These are phyloP conservation scores for Dinothrombium tinctorium DNA, from an alignment of 1,140 invertebrate genomes.

Conservation along the genomic window DNA sequence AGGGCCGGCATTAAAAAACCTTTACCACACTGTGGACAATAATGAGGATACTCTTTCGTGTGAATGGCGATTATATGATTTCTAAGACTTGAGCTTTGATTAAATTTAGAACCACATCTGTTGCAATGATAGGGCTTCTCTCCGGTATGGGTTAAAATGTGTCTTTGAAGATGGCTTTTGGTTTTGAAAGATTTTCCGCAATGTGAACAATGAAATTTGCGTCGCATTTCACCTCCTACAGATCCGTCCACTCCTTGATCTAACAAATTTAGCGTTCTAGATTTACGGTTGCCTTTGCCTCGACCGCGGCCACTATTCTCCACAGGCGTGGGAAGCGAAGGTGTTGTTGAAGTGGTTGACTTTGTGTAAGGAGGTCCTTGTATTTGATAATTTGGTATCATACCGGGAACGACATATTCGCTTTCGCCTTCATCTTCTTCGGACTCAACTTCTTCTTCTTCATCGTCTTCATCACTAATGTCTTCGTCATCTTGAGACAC, in stretches of 20 bases:
- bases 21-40: constrained; percentile 10
- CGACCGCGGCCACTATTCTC: background rate
- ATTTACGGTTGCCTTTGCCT: constrained; percentile 13
- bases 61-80: constrained; percentile 15
- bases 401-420: background rate
- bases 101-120: constrained; percentile 12
- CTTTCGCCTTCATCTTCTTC: constrained; percentile 4
- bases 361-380: constrained; percentile 8
- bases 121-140: constrained; percentile 14
- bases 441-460: constrained; percentile 7
- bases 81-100: constrained; percentile 12
- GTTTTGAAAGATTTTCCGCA: constrained; percentile 14
- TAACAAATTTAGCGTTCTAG: constrained; percentile 8
- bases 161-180: constrained; percentile 13
- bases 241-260: constrained; percentile 1
- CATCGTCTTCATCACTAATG: constrained; percentile 1
- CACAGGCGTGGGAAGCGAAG: background rate
- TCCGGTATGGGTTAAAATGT: constrained; percentile 13
- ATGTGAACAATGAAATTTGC: constrained; percentile 14
- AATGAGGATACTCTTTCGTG: constrained; percentile 14
- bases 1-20: constrained; percentile 13
- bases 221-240: constrained; percentile 1
- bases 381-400: background rate
- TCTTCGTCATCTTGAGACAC: too few species aligned
- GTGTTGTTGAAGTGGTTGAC: background rate